Evolutionary conservation across 2,888 invertebrate species (phyloP).

Genomic region (Leptinotarsa tumamoca): DNA sequence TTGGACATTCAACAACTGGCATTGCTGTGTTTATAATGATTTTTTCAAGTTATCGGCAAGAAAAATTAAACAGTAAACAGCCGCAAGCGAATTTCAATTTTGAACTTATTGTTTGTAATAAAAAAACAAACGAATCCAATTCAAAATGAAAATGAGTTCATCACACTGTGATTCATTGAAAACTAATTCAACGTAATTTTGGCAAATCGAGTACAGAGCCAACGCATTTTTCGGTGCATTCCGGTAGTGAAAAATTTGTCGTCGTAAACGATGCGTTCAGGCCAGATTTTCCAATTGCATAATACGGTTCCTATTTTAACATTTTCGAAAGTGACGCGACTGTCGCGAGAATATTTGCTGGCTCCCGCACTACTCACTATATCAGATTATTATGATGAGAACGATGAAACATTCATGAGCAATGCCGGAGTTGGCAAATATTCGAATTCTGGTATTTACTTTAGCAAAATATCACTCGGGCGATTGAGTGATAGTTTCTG

Average conservation of each 20-base stretch:
- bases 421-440: constrained; percentile 15
- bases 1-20: too few relatives aligned
- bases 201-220: neutral
- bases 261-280: constrained; percentile 10
- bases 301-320: constrained; percentile 37
- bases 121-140: too few relatives aligned
- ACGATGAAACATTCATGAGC: constrained; percentile 33
- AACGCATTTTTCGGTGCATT: constrained; percentile 12
- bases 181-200: neutral
- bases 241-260: constrained; percentile 20
- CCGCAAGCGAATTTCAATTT: too few relatives aligned
- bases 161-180: too few relatives aligned
- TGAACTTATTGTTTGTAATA: too few relatives aligned
- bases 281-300: constrained; percentile 31
- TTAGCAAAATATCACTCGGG: too few relatives aligned
- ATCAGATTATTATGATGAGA: constrained; percentile 27
- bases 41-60: too few relatives aligned
- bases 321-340: neutral
- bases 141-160: too few relatives aligned
- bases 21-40: too few relatives aligned
- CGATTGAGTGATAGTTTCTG: too few relatives aligned
- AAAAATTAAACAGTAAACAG: too few relatives aligned
- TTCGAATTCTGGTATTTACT: too few relatives aligned
- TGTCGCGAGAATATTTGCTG: constrained; percentile 8
- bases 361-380: constrained; percentile 30